Evolutionary conservation across 2,113 vertebrate species (phyloP).

Genomic region (Indicator indicator): DNA sequence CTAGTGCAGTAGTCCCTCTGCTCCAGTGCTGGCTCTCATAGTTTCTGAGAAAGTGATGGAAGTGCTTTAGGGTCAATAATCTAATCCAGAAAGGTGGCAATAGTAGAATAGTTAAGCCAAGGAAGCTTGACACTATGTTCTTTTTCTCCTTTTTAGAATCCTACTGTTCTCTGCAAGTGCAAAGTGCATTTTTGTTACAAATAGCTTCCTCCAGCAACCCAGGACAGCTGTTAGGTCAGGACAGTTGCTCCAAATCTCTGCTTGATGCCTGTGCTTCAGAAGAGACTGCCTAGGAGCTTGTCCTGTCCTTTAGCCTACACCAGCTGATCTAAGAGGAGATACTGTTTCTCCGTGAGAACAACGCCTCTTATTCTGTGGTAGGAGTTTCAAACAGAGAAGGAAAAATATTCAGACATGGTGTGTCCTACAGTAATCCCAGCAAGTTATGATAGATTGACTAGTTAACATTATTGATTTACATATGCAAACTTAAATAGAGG

Average conservation of each 20-base stretch:
- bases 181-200: background rate
- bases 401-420: background rate
- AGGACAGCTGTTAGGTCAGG: background rate
- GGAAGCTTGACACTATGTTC: background rate
- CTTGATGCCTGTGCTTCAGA: background rate
- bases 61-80: background rate
- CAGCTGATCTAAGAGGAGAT: background rate
- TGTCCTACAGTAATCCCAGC: background rate
- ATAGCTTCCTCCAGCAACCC: background rate
- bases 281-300: background rate
- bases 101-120: background rate
- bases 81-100: background rate
- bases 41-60: background rate
- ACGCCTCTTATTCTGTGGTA: background rate
- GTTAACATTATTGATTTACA: background rate
- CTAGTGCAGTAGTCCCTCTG: background rate
- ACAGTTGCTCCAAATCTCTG: background rate
- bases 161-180: background rate
- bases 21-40: background rate
- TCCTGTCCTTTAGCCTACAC: background rate
- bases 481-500: background rate
- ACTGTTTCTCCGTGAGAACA: background rate
- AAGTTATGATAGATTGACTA: constrained; percentile 14
- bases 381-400: background rate
- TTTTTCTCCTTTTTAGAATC: background rate